Evolutionary conservation across 2,113 vertebrate genomes (phyloP).

Genomic region (Sisor rabdophorus): DNA sequence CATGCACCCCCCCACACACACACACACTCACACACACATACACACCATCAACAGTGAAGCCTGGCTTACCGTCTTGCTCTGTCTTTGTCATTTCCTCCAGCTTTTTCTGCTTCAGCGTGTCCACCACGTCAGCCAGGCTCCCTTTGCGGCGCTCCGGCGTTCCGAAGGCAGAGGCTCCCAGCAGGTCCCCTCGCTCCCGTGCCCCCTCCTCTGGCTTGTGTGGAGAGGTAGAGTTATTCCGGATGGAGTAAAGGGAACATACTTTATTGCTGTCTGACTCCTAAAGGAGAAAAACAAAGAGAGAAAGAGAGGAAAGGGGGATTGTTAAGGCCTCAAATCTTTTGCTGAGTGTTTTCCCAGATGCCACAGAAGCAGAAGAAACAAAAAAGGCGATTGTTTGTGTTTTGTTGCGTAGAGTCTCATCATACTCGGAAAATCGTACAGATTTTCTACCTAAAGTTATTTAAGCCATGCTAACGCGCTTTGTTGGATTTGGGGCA

Average conservation of each 20-base stretch:
- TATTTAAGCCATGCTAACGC: constrained; percentile 54
- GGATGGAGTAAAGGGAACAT: constrained; percentile 98
- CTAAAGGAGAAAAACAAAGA: constrained; percentile 72
- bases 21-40: constrained; percentile 30
- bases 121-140: constrained; percentile 97
- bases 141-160: constrained; percentile 98
- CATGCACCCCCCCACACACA: constrained; percentile 32
- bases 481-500: constrained; percentile 64
- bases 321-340: constrained; percentile 29
- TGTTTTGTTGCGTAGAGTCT: background rate
- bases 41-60: constrained; percentile 10
- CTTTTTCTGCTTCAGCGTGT: constrained; percentile 98
- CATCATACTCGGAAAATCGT: background rate
- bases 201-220: constrained; percentile 97
- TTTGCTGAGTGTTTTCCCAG: constrained; percentile 33
- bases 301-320: background rate
- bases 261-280: constrained; percentile 99
- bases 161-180: constrained; percentile 92
- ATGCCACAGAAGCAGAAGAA: background rate
- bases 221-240: constrained; percentile 99
- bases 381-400: background rate
- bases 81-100: constrained; percentile 98
- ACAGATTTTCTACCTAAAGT: background rate
- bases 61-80: constrained; percentile 90
- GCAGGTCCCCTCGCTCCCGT: constrained; percentile 90